A percentile compares a stretch with the other conserved stretches of the same genome.
These are phyloP conservation scores for Hymenopus coronatus DNA, from an alignment of 2,888 invertebrate species.

Conservation along the genomic window DNA sequence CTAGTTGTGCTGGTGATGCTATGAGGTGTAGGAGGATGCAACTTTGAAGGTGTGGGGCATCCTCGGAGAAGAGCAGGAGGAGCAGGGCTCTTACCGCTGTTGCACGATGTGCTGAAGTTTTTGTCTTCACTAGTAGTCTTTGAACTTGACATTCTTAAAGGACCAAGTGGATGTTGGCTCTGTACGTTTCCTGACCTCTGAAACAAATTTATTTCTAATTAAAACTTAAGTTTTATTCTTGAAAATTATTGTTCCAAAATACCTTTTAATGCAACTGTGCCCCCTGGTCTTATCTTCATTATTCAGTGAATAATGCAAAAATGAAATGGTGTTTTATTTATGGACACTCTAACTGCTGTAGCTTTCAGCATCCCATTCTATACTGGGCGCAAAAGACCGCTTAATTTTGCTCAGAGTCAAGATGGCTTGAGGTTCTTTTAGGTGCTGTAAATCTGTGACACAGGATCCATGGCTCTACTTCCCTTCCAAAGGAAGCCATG, in stretches of 20 bases:
- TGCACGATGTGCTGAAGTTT: constrained; percentile 8
- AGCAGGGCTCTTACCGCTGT: constrained; percentile 12
- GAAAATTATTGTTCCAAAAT: neutral
- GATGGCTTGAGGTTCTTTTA: too few species aligned
- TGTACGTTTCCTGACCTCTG: constrained; percentile 13
- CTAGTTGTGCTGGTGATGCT: neutral
- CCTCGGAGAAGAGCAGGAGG: constrained; percentile 22
- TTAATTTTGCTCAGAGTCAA: too few species aligned
- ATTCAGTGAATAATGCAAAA: too few species aligned
- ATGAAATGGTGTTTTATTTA: too few species aligned
- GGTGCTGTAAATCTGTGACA: too few species aligned
- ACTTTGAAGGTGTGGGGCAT: constrained; percentile 30
- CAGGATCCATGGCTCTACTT: too few species aligned
- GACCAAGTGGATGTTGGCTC: constrained; percentile 15
- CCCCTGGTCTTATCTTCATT: too few species aligned
- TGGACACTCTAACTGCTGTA: too few species aligned
- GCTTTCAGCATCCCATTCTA: too few species aligned
- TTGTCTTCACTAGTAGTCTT: constrained; percentile 38
- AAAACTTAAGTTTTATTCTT: neutral
- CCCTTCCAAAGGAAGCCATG: too few species aligned
- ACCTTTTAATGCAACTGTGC: too few species aligned
- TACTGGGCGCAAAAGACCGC: too few species aligned
- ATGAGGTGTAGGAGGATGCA: constrained; percentile 16
- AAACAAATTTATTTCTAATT: neutral
- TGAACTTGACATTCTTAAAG: neutral